A percentile compares a stretch with the other conserved stretches of the same genome.
phyloP scores from a whole-genome alignment of 2,888 invertebrate species.

The Nomada ferruginata region DNA sequence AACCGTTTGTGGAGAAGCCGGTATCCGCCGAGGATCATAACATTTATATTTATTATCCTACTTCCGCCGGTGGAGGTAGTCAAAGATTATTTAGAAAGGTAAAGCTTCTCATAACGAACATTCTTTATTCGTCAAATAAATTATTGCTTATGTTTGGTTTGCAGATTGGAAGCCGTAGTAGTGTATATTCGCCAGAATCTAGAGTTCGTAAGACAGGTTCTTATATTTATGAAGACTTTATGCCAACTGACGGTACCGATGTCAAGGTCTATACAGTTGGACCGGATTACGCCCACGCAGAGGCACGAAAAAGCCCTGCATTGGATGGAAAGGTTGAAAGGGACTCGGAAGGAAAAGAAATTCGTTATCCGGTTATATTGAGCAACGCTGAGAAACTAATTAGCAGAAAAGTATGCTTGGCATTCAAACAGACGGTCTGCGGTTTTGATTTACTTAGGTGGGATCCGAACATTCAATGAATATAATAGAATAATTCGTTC shows the following conservation, averaged over 20 bases:
- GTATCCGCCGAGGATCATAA: slow-evolving; percentile 99
- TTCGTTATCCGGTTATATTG: slow-evolving; percentile 98
- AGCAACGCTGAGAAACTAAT: slow-evolving; percentile 99
- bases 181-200: slow-evolving; percentile 98
- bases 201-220: slow-evolving; percentile 98
- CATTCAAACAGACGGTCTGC: slow-evolving; percentile 99
- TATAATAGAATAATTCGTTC: not conserved
- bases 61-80: slow-evolving; percentile 98
- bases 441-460: slow-evolving; percentile 98
- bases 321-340: slow-evolving; percentile 99
- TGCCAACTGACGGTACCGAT: slow-evolving; percentile 98
- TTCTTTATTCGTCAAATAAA: not conserved
- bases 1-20: slow-evolving; percentile 99
- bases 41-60: slow-evolving; percentile 99
- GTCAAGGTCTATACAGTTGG: slow-evolving; percentile 98
- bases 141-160: slow-evolving; percentile 12
- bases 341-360: slow-evolving; percentile 99
- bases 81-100: slow-evolving; percentile 99
- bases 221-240: slow-evolving; percentile 99
- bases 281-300: slow-evolving; percentile 99
- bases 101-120: slow-evolving; percentile 44
- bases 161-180: slow-evolving; percentile 98
- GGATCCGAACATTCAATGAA: slow-evolving; percentile 56
- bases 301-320: slow-evolving; percentile 99
- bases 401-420: slow-evolving; percentile 97